Percentiles rank a stretch among this genome's conserved stretches.
phyloP scores from a whole-genome alignment of 2,888 invertebrate genomes.

The Latrodectus elegans region DNA sequence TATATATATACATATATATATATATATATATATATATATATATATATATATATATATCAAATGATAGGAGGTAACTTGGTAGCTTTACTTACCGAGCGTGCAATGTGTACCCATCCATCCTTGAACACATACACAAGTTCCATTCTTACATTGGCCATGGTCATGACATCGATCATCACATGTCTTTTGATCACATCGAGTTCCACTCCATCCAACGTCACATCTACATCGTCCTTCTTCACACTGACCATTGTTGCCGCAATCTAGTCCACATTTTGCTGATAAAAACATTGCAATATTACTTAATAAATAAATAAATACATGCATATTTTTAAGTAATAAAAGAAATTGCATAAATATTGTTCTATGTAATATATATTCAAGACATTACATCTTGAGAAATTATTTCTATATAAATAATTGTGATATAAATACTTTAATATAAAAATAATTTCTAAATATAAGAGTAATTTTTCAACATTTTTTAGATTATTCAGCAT shows the following conservation, averaged over 20 bases:
- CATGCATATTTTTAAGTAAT: background rate
- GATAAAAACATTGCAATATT: conserved; percentile 72
- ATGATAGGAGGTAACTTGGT: too few species aligned
- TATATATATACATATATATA: too few species aligned
- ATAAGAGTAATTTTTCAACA: too few species aligned
- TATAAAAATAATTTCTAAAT: too few species aligned
- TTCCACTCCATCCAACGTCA: conserved; percentile 92
- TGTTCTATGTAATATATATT: background rate
- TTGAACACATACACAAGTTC: conserved; percentile 95
- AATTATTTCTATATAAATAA: background rate
- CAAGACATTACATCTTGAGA: background rate
- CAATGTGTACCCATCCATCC: conserved; percentile 99
- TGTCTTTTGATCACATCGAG: conserved; percentile 89
- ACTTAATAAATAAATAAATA: background rate
- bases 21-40: too few species aligned
- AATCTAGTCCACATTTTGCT: conserved; percentile 95
- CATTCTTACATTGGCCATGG: conserved; percentile 98
- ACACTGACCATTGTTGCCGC: conserved; percentile 93
- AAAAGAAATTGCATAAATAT: background rate
- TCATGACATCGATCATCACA: conserved; percentile 95
- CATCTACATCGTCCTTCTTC: conserved; percentile 94
- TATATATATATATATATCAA: too few species aligned
- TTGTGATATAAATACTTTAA: too few species aligned
- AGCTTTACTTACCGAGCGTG: conserved; percentile 80
- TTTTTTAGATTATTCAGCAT: too few species aligned